These are phyloP conservation scores for Bruchidius siliquastri DNA, from an alignment of 2,888 invertebrate genomes.

Conservation along the genomic window DNA sequence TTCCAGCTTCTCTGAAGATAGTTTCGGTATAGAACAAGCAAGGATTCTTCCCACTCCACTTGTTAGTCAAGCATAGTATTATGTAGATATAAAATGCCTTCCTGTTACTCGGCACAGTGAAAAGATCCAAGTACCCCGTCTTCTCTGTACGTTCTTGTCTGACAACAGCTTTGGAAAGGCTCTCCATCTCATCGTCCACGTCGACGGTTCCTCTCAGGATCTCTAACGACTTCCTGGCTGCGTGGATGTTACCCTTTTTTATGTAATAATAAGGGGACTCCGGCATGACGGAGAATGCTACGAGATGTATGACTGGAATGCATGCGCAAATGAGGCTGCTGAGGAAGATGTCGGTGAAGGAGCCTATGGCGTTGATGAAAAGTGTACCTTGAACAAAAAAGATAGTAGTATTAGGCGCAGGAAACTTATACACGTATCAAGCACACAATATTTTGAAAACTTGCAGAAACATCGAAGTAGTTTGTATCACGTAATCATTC, in stretches of 20 bases:
- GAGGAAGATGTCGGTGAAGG: slow-evolving; percentile 53
- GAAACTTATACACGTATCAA: too few species aligned
- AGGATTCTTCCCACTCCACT: slow-evolving; percentile 62
- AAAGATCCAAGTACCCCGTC: slow-evolving; percentile 50
- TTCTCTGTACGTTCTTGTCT: slow-evolving; percentile 47
- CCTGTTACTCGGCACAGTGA: slow-evolving; percentile 54
- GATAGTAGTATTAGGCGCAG: too few species aligned
- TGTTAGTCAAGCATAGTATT: slow-evolving; percentile 57
- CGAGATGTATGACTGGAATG: slow-evolving; percentile 55
- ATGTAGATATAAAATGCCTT: slow-evolving; percentile 59
- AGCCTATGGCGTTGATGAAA: slow-evolving; percentile 59
- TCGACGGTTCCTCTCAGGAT: slow-evolving; percentile 54
- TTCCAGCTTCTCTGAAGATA: slow-evolving; percentile 54
- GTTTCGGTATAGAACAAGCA: slow-evolving; percentile 58
- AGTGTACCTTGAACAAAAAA: slow-evolving; percentile 42
- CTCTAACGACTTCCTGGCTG: slow-evolving; percentile 52
- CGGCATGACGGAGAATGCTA: slow-evolving; percentile 60
- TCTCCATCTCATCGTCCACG: slow-evolving; percentile 50
- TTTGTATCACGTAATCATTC: too few species aligned
- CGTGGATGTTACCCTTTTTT: slow-evolving; percentile 43
- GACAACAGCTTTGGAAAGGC: slow-evolving; percentile 36
- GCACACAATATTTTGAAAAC: too few species aligned
- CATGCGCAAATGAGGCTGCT: slow-evolving; percentile 56
- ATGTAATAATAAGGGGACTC: slow-evolving; percentile 57
- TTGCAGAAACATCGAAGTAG: too few species aligned